Base-by-base conservation (phyloP, 2,888 invertebrate species). In the Phengaris arion region DNA sequence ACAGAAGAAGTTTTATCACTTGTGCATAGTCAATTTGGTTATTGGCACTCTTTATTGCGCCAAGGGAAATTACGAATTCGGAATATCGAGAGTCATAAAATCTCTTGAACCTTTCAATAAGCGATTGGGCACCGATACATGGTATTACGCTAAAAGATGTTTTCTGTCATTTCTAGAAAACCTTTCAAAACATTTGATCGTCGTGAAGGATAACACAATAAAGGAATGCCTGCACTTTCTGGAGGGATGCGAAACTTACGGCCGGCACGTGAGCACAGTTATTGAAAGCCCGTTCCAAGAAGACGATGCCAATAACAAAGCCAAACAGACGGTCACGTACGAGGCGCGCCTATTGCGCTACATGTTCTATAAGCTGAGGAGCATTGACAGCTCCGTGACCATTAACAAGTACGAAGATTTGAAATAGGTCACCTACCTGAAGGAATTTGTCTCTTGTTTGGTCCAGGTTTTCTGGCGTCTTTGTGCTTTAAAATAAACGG, bases 11-110 rank as follows among this genome's bases (percentile, higher is more conserved):
- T 96, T 97, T 80, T 98, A 97, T 89, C 99, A 99, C 86, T 94
- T 99, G 74, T 99, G 99, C 86, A 99, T 99, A 79, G 99, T 99
- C 4, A 99, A 99, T 89, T 95, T 99, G 74, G 99, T 99, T 0
- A 99, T 99, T 79, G 99, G 99, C 13, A 99, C 99, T 0, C 91
- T 99, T 57, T 99, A 99, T 88, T 99, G 99, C 86, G 98, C 99
- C 2, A 99, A 99, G 90, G 99, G 99, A 0, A 99, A 99, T 90
- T 99, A 98, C 84, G 99, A 99, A 89, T 99, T 99, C 90, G 99
- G 99, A 1, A 97, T 99, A 82, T 98, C 99, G 0, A 94, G 99
- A 78, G 98, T 99, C 0, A 98, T 99, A 85, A 99, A 99, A 89
- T 99, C 99, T 59, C 90, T 99, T 77, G 98, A 98, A 84, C 98